These are phyloP conservation scores for Schizopygopsis malacanthus DNA, from an alignment of 2,797 vertebrate genomes.

Conservation along the genomic window DNA sequence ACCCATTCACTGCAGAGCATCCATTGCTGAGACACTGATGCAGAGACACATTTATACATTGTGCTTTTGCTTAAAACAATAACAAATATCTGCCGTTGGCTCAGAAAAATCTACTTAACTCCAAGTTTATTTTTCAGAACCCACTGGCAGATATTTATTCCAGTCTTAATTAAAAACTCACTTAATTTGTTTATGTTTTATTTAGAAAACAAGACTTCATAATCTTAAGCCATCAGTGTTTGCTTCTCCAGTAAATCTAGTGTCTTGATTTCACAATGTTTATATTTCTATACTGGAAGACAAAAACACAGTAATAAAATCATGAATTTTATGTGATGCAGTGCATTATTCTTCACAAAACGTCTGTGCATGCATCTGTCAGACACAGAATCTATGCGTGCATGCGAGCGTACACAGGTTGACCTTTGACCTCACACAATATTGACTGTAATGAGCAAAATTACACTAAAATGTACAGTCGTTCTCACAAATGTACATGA, in stretches of 20 bases:
- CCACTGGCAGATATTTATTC: not conserved
- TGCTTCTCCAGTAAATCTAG: not conserved
- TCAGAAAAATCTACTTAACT: not conserved
- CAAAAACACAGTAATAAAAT: not conserved
- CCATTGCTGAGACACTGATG: too few relatives aligned
- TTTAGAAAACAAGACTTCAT: not conserved
- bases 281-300: not conserved
- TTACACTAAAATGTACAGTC: not conserved
- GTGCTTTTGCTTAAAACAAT: not conserved
- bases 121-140: not conserved
- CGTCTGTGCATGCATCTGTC: too few relatives aligned
- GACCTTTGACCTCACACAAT: slow-evolving; percentile 11
- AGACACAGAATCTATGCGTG: not conserved
- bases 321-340: not conserved
- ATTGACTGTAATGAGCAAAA: slow-evolving; percentile 7
- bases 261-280: not conserved
- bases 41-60: too few relatives aligned
- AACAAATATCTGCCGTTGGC: not conserved
- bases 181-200: not conserved
- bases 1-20: too few relatives aligned
- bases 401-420: not conserved
- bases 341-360: not conserved
- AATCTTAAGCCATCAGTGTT: not conserved
- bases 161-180: not conserved
- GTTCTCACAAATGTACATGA: not conserved